Evolutionary conservation across 2,113 vertebrate species (phyloP), one percentile per base, ranked within the genome.

Genomic region (Anolis sagrei): DNA sequence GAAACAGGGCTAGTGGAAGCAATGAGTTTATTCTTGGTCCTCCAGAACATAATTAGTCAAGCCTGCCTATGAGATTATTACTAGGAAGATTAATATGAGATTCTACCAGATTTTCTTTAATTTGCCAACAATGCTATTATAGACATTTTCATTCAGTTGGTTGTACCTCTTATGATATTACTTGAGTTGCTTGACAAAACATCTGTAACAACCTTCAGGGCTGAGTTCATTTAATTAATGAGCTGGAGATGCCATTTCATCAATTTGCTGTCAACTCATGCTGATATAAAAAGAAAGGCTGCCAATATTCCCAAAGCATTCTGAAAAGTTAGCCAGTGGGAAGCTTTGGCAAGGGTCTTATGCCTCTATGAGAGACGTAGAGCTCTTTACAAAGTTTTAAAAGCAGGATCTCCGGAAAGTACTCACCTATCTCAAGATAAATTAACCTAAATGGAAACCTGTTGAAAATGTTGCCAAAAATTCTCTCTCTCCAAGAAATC

Each of bases 191-290:
- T 77, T 48, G 82, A 69, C 74, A 29, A 66, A 21, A 83, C 86
- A 83, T 39, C 36, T 32, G 32, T 72, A 58, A 76, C 92, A 86
- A 92, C 89, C 91, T 94, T 95, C 90, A 79, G 86, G 86, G 90
- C 70, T 94, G 94, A 93, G 51, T 64, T 91, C 79, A 58, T 79
- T 92, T 95, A 81, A 88, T 89, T 91, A 93, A 92, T 61, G 90
- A 94, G 87, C 70, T 84, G 64, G 66, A 68, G 86, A 85, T 89
- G 80, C 44, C 4, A 3, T 86, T 92, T 89, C 85, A 93, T 88
- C 89, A 79, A 75, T 88, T 94, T 88, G 72, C 66, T 89, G 85
- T 73, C 88, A 89, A 70, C 61, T 86, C 79, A 85, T 88, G 79
- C 86, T 92, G 88, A 91, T 87, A 84, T 54, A 83, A 81, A 92